Conservation (phyloP, 1,140 invertebrate genomes). For the Dryas iulia region DNA sequence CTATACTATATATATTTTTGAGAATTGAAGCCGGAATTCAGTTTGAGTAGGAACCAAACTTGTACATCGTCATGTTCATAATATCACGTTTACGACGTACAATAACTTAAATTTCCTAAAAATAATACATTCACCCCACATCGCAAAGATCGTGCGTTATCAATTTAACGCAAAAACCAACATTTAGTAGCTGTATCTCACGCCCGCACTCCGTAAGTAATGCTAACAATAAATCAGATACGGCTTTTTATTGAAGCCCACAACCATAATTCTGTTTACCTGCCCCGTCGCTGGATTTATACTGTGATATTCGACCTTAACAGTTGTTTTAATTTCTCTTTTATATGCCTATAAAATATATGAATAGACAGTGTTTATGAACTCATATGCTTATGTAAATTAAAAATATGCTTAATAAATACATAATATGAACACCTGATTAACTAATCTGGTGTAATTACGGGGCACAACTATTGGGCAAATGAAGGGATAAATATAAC, state of each 20-base stretch:
- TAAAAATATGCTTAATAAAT: neutral
- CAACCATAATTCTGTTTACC: constrained; percentile 47
- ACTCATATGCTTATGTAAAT: neutral
- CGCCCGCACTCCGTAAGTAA: constrained; percentile 36
- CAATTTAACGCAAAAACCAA: constrained; percentile 37
- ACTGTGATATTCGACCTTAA: constrained; percentile 20
- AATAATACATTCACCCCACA: constrained; percentile 11
- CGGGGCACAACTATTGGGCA: neutral
- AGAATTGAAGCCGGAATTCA: neutral
- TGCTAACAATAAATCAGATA: constrained; percentile 47
- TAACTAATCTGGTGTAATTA: too few species aligned
- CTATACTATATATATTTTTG: neutral
- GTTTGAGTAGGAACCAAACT: neutral
- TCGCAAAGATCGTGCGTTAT: constrained; percentile 33
- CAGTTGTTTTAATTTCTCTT: constrained; percentile 21
- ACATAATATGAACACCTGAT: too few species aligned
- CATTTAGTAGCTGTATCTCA: constrained; percentile 34
- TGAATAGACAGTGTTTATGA: neutral
- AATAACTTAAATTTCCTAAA: neutral
- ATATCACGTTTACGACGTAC: neutral
- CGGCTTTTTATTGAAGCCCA: constrained; percentile 39
- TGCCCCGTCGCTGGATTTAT: constrained; percentile 31
- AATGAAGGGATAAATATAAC: too few species aligned
- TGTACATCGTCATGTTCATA: neutral
- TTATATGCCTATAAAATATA: constrained; percentile 8